A percentile compares a stretch with the other conserved stretches of the same genome.
Conservation (phyloP, 2,888 invertebrate species). For the Drosophila phalerata region DNA sequence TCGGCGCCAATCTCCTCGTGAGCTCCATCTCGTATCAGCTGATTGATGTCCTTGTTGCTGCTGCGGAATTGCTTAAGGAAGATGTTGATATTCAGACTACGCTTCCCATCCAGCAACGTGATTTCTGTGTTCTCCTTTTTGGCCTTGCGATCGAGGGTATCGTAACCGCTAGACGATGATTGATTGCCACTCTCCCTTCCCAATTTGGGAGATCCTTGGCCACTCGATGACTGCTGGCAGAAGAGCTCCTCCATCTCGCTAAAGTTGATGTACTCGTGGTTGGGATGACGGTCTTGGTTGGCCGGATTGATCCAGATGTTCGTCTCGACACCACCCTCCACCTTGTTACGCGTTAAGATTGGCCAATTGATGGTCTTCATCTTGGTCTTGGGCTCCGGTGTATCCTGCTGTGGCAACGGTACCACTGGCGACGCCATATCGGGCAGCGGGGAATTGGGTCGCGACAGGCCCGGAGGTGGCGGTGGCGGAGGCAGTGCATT, state of each 20-base stretch:
- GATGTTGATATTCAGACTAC: conserved; percentile 98
- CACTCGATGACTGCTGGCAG: conserved; percentile 92
- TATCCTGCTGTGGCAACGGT: conserved; percentile 95
- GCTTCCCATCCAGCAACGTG: conserved; percentile 95
- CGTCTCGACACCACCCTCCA: conserved; percentile 90
- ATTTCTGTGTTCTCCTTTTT: conserved; percentile 95
- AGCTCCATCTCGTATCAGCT: conserved; percentile 92
- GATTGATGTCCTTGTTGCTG: conserved; percentile 95
- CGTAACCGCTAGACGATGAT: conserved; percentile 84
- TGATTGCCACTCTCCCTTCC: conserved; percentile 84
- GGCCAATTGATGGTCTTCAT: conserved; percentile 99
- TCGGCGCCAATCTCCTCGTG: conserved; percentile 96
- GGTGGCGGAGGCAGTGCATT: conserved; percentile 74
- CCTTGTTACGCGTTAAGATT: conserved; percentile 96
- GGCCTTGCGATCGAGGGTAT: conserved; percentile 88
- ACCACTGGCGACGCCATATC: conserved; percentile 67
- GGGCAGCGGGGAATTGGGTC: conserved; percentile 77
- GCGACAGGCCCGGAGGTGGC: conserved; percentile 76
- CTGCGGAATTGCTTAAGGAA: conserved; percentile 97
- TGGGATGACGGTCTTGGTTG: conserved; percentile 92
- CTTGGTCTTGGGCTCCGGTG: conserved; percentile 96
- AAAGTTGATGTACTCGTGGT: conserved; percentile 95
- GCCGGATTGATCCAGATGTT: conserved; percentile 98
- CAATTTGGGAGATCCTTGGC: conserved; percentile 87
- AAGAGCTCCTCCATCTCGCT: conserved; percentile 97